Base-by-base conservation (phyloP, 2,113 vertebrate species). In the Lepidothrix coronata region DNA sequence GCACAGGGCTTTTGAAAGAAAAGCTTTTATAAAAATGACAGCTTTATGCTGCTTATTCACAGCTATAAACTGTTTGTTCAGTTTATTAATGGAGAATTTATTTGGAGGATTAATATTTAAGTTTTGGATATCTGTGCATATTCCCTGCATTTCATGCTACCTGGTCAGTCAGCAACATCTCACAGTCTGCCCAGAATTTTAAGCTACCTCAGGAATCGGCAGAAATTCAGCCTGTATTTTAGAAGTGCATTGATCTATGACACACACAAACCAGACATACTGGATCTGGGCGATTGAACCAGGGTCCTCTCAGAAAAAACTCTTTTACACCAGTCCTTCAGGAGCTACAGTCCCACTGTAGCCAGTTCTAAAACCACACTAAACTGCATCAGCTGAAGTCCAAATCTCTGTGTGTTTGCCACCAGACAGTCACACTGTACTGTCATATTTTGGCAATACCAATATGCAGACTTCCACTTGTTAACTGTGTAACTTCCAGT, bases 161-260 rank as follows among this genome's bases (percentile, higher is more conserved):
- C 48, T 37, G 22, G 18, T 49, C 59, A 83, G 35, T 51, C 46
- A 85, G 67, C 61, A 95, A 25, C 55, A 74, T 51, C 43, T 49
- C 58, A 62, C 6, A 79, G 4, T 46, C 44, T 78, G 31, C 43
- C 28, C 12, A 30, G 59, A 90, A 92, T 80, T 65, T 91, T 51
- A 77, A 91, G 49, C 14, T 73, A 17, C 17, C 3, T 8, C 35
- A 82, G 54, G 31, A 71, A 67, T 0, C 0, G 3, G 30, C 43
- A 89, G 76, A 93, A 93, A 83, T 85, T 37, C 51, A 68, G 39
- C 10, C 62, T 74, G 46, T 57, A 71, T 85, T 95, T 91, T 14
- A 91, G 51, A 73, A 62, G 25, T 3, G 5, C 43, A 20, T 25
- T 52, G 54, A 75, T 54, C 21, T 81, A 21, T 77, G 63, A 77